These are phyloP conservation scores for Oryzaephilus surinamensis DNA, from an alignment of 1,140 invertebrate species.

Conservation along the genomic window DNA sequence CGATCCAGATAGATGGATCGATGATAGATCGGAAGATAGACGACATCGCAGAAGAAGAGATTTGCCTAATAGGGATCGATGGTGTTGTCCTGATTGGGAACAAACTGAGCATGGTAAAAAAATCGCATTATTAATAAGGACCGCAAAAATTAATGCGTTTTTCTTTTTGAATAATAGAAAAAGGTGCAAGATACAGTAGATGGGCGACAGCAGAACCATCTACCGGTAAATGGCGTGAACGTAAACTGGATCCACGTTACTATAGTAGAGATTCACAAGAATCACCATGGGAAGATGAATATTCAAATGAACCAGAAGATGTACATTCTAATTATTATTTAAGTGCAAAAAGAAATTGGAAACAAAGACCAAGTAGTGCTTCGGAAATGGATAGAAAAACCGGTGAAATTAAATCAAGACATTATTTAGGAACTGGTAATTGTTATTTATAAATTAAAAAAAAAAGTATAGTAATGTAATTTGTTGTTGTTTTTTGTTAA, in stretches of 20 bases:
- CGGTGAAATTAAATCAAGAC: conserved; percentile 36
- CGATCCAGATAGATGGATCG: conserved; percentile 27
- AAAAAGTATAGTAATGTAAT: conserved; percentile 4
- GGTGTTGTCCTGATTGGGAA: conserved; percentile 35
- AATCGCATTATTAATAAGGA: too few species aligned
- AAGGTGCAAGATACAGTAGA: not conserved
- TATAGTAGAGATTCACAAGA: conserved; percentile 36
- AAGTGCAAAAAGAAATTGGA: conserved; percentile 44
- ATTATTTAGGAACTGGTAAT: conserved; percentile 33
- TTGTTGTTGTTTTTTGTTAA: conserved; percentile 10
- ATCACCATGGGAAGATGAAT: conserved; percentile 47
- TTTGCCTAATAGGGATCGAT: conserved; percentile 23
- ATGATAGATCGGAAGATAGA: conserved; percentile 23
- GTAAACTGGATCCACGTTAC: conserved; percentile 35
- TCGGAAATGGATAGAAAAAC: conserved; percentile 41
- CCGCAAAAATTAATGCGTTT: not conserved
- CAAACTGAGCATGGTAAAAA: conserved; percentile 22
- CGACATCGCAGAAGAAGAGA: conserved; percentile 24
- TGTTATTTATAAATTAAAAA: not conserved
- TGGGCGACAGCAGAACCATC: not conserved
- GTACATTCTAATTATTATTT: conserved; percentile 34
- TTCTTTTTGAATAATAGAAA: too few species aligned
- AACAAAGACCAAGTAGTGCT: conserved; percentile 54
- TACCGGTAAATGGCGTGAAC: conserved; percentile 16
- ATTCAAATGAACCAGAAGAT: conserved; percentile 32